phyloP scores from a whole-genome alignment of 1,140 invertebrate genomes.

The Rhyacophila brunnea region DNA sequence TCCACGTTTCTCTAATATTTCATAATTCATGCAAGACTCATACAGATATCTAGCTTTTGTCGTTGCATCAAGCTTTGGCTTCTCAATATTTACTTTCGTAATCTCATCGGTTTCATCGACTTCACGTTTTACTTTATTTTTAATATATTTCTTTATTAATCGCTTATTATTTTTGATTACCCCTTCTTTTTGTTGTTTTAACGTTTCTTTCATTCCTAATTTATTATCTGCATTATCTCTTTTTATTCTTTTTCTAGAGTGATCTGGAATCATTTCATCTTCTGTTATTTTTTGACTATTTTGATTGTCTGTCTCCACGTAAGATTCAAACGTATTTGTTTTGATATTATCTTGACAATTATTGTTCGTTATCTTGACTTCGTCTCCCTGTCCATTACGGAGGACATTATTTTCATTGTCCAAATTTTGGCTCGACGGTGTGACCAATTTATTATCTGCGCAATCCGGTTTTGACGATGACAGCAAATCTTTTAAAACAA shows the following conservation, averaged over 20 bases:
- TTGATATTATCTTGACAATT: too few relatives aligned
- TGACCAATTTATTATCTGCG: too few relatives aligned
- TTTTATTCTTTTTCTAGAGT: constrained; percentile 1
- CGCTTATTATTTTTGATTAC: neutral
- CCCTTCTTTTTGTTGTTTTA: neutral
- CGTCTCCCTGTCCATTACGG: too few relatives aligned
- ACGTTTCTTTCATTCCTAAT: neutral
- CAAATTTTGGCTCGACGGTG: too few relatives aligned
- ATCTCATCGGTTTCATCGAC: neutral
- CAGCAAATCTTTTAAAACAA: constrained; percentile 67
- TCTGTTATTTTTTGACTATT: too few relatives aligned
- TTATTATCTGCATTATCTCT: neutral
- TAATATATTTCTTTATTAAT: neutral
- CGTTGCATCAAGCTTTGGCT: constrained; percentile 54
- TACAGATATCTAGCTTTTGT: constrained; percentile 79
- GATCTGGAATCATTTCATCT: too few relatives aligned
- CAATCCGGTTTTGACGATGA: constrained; percentile 40
- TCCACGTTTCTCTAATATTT: constrained; percentile 65
- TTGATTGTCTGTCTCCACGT: too few relatives aligned
- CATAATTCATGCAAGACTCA: constrained; percentile 80
- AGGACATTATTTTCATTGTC: too few relatives aligned
- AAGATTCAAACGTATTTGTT: too few relatives aligned
- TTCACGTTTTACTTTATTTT: neutral
- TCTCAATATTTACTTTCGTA: constrained; percentile 16
- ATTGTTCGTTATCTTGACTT: too few relatives aligned